Evolutionary conservation across 2,888 invertebrate genomes (phyloP).

Genomic region (Rambutsinella grinnellia): DNA sequence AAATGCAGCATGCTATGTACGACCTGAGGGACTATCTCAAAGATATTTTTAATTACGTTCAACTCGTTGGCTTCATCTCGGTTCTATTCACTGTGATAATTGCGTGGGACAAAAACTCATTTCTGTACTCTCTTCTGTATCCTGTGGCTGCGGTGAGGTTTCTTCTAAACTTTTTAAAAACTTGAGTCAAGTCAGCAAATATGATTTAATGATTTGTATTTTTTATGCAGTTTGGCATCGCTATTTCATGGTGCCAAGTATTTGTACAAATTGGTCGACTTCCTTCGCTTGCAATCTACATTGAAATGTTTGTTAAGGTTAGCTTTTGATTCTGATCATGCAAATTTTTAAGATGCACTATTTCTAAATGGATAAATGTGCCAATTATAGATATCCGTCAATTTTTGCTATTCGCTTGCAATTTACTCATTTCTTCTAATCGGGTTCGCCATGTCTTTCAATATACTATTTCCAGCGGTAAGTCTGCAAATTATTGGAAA

Average conservation of each 20-base stretch:
- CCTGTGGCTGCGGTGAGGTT: conserved; percentile 53
- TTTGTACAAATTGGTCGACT: conserved; percentile 57
- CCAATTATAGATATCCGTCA: conserved; percentile 43
- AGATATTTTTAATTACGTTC: conserved; percentile 53
- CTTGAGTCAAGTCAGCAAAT: neutral
- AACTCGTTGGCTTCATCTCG: conserved; percentile 43
- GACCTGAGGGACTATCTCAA: conserved; percentile 54
- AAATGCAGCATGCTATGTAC: conserved; percentile 45
- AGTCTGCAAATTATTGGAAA: neutral
- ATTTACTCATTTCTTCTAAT: conserved; percentile 53
- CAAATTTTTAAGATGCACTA: neutral
- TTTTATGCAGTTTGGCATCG: conserved; percentile 51
- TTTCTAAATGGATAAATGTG: too few relatives aligned
- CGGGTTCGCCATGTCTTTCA: conserved; percentile 60
- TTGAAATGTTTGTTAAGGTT: conserved; percentile 60
- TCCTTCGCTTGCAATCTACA: conserved; percentile 54
- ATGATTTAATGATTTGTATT: conserved; percentile 14
- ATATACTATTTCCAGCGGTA: conserved; percentile 57
- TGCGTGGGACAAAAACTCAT: conserved; percentile 41
- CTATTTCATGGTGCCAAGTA: conserved; percentile 55
- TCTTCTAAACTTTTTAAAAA: neutral
- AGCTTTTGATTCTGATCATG: neutral
- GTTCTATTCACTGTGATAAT: conserved; percentile 51
- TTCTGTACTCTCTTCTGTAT: conserved; percentile 46
- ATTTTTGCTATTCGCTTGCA: conserved; percentile 52